Evolutionary conservation across 92 coral and sea anemone genomes (phyloP), one percentile per base, ranked within the genome.

Genomic region (Heteractis magnifica): DNA sequence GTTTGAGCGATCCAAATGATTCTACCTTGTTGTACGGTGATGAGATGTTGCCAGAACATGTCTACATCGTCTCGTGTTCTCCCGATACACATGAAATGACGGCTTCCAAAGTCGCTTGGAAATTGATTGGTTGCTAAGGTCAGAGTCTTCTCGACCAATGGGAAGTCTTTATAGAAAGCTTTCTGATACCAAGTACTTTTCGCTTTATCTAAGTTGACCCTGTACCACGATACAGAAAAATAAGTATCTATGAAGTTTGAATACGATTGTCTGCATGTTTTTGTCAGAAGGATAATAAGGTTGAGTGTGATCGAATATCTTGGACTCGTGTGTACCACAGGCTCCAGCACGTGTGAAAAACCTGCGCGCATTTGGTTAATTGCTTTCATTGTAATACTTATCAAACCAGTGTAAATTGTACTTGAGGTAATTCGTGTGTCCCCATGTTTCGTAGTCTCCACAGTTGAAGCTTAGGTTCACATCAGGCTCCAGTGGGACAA

Each of bases 81-180:
- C 79, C 88, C 97, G 12, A 78, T 72, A 73, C 97, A 93, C 65
- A 82, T 79, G 65, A 91, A 93, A 62, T 89, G 94, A 49, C 92
- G 83, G 68, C 77, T 76, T 21, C 92, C 90, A 44, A 89, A 89
- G 65, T 86, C 82, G 20, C 59, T 79, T 56, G 92, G 92, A 65
- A 86, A 86, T 34, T 86, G 89, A 10, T 84, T 88, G 53, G 90
- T 81, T 52, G 94, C 77, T 64, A 79, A 81, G 60, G 64, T 82
- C 7, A 86, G 90, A 16, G 79, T 52, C 82, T 91, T 88, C 59
- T 84, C 86, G 51, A 86, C 79, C 76, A 89, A 55, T 9, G 92
- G 90, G 71, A 91, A 91, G 77, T 93, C 94, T 16, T 87, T 89
- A 72, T 83, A 86, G 65, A 89, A 93, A 3, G 90, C 86, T 14